Evolutionary conservation across 2,888 invertebrate genomes (phyloP).

Genomic region (Sesia bembeciformis): DNA sequence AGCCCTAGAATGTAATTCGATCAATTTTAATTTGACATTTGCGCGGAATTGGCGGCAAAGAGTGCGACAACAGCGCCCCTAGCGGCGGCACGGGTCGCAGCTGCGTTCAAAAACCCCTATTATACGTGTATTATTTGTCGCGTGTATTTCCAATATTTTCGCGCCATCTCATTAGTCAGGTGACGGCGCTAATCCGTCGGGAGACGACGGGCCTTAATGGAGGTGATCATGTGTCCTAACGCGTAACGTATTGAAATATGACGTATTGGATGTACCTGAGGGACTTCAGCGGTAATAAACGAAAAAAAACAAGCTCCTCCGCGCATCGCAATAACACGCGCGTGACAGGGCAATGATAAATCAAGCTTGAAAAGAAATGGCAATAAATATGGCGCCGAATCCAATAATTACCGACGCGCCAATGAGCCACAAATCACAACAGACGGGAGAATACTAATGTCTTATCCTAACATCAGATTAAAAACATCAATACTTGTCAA

Average conservation of each 20-base stretch:
- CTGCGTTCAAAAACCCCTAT: slow-evolving; percentile 37
- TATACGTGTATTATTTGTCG: slow-evolving; percentile 55
- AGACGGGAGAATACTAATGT: slow-evolving; percentile 65
- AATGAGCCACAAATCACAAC: slow-evolving; percentile 65
- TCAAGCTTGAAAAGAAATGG: slow-evolving; percentile 64
- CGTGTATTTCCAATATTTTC: slow-evolving; percentile 64
- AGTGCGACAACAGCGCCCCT: slow-evolving; percentile 37
- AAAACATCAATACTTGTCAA: slow-evolving; percentile 74
- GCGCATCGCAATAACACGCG: slow-evolving; percentile 50
- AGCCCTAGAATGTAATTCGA: too few relatives aligned
- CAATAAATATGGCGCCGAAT: slow-evolving; percentile 69
- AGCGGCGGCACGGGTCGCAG: slow-evolving; percentile 36
- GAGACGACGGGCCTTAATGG: slow-evolving; percentile 58
- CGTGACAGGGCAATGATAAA: slow-evolving; percentile 56
- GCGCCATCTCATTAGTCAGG: slow-evolving; percentile 64
- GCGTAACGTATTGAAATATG: slow-evolving; percentile 66
- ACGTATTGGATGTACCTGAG: slow-evolving; percentile 61
- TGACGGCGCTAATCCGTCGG: slow-evolving; percentile 65
- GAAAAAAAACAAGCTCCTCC: slow-evolving; percentile 30
- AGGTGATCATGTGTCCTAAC: slow-evolving; percentile 67
- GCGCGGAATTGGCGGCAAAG: neutral
- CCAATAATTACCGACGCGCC: slow-evolving; percentile 62
- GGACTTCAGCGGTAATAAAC: slow-evolving; percentile 52
- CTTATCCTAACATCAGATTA: slow-evolving; percentile 74
- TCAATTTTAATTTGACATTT: too few relatives aligned